These are phyloP conservation scores for Paradoxurus hermaphroditus DNA, from an alignment of 2,113 vertebrate species.

Conservation along the genomic window DNA sequence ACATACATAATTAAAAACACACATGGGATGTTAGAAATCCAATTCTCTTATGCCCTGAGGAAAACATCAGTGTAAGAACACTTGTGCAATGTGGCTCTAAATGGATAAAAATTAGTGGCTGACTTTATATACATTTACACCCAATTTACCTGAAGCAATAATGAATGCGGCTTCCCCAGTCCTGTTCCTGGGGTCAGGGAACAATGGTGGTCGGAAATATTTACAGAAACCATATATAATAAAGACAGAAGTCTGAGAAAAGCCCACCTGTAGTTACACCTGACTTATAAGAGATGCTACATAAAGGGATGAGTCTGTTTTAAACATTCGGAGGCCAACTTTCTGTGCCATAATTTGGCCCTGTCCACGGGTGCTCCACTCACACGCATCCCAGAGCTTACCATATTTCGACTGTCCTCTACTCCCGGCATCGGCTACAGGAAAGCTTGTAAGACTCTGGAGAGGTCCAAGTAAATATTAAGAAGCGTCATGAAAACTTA, in stretches of 20 bases:
- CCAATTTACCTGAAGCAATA: neutral
- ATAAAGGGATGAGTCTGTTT: neutral
- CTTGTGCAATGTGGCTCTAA: neutral
- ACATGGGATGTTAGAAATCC: neutral
- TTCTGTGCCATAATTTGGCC: neutral
- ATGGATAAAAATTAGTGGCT: neutral
- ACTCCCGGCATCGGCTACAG: neutral
- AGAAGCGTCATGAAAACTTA: conserved; percentile 74
- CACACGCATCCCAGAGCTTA: neutral
- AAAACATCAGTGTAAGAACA: neutral
- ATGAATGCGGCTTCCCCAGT: neutral
- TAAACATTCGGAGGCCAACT: neutral
- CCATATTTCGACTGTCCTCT: neutral
- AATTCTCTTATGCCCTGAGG: neutral
- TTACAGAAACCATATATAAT: neutral
- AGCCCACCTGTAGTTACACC: neutral
- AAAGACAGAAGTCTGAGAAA: neutral
- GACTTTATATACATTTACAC: neutral
- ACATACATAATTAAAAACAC: conserved; percentile 19
- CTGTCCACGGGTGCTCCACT: neutral
- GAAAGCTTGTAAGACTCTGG: neutral
- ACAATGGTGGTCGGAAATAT: neutral
- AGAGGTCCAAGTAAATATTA: neutral
- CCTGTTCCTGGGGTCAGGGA: neutral
- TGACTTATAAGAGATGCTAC: neutral